Conservation (phyloP, 2,797 vertebrate genomes). For the Fundulus diaphanus region DNA sequence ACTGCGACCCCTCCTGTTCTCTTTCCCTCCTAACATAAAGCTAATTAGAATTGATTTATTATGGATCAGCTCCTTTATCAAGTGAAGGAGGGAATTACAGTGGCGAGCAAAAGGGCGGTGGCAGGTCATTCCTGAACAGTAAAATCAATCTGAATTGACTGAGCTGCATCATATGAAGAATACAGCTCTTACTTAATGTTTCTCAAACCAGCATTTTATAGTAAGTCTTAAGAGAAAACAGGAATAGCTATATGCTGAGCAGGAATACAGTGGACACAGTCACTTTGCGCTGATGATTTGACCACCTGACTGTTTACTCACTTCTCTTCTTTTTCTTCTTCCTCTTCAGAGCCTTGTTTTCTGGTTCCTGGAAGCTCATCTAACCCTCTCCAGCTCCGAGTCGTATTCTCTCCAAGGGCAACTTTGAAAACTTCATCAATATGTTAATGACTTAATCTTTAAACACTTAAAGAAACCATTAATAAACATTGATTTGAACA, state of each 20-base stretch:
- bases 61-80: slow-evolving; percentile 95
- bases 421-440: slow-evolving; percentile 95
- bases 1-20: neutral
- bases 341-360: slow-evolving; percentile 25
- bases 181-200: neutral
- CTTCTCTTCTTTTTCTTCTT: slow-evolving; percentile 8
- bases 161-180: slow-evolving; percentile 36
- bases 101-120: slow-evolving; percentile 85
- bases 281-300: slow-evolving; percentile 12
- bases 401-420: slow-evolving; percentile 88
- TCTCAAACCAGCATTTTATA: neutral
- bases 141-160: slow-evolving; percentile 92
- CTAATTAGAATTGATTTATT: slow-evolving; percentile 98
- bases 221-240: neutral
- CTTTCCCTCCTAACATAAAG: slow-evolving; percentile 67
- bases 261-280: slow-evolving; percentile 1
- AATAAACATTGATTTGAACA: slow-evolving; percentile 92
- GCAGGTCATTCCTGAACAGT: slow-evolving; percentile 87
- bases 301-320: slow-evolving; percentile 2
- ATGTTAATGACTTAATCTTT: slow-evolving; percentile 98
- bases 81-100: slow-evolving; percentile 88
- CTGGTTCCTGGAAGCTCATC: slow-evolving; percentile 77
- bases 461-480: slow-evolving; percentile 93
- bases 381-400: slow-evolving; percentile 83
- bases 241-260: neutral